Conservation (phyloP, 2,113 vertebrate species). For the Pogona vitticeps region DNA sequence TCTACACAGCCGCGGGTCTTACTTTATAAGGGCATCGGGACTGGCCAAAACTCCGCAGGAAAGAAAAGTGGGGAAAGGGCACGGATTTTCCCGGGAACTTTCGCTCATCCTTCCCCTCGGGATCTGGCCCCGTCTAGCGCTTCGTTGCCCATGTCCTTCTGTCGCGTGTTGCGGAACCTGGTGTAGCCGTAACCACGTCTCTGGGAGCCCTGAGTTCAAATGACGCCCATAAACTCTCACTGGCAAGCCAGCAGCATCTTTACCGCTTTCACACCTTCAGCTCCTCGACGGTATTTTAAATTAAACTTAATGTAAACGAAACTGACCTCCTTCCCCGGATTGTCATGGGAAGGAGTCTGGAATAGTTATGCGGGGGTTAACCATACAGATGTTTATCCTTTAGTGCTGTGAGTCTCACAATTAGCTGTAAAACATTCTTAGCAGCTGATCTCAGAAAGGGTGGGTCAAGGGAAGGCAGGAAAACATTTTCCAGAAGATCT, state of each 20-base stretch:
- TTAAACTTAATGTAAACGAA: neutral
- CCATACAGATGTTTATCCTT: neutral
- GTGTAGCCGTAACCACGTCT: neutral
- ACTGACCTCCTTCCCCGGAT: neutral
- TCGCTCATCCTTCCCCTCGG: neutral
- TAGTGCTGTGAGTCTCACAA: too few relatives aligned
- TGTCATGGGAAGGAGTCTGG: too few relatives aligned
- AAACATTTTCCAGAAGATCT: neutral
- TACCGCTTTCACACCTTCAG: too few relatives aligned
- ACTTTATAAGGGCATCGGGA: constrained; percentile 23
- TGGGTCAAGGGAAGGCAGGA: neutral
- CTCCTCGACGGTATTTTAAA: too few relatives aligned
- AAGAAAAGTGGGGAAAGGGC: too few relatives aligned
- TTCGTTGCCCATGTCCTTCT: neutral
- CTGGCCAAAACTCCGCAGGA: neutral
- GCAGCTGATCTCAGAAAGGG: neutral
- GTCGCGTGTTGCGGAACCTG: neutral
- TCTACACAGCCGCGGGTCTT: too few relatives aligned
- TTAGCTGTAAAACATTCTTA: neutral
- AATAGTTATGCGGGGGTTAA: neutral
- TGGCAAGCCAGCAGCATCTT: neutral
- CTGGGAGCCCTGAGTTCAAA: neutral
- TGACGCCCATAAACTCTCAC: neutral
- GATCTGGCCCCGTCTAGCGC: neutral
- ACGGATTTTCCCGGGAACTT: too few relatives aligned